Conservation (phyloP, 2,797 vertebrate genomes). For the Danio kyathit region DNA sequence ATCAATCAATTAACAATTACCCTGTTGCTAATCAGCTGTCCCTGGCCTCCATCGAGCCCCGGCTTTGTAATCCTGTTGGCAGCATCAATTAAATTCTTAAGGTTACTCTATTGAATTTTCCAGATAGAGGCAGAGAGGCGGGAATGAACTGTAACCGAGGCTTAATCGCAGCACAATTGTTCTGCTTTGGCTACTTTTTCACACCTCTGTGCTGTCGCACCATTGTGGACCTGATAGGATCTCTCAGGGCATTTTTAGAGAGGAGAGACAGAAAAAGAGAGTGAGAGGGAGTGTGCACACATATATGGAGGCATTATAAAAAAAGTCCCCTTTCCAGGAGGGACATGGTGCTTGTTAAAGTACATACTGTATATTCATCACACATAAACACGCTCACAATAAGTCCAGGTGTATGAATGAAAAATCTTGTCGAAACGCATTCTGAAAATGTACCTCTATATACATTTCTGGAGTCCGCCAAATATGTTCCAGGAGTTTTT, state of each 20-base stretch:
- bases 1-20: slow-evolving; percentile 87
- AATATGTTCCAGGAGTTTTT: too few species aligned
- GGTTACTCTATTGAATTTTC: slow-evolving; percentile 88
- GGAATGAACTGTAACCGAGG: slow-evolving; percentile 77
- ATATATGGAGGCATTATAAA: slow-evolving; percentile 36
- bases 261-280: slow-evolving; percentile 40
- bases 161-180: slow-evolving; percentile 69
- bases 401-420: background rate
- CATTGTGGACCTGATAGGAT: slow-evolving; percentile 57
- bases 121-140: slow-evolving; percentile 71
- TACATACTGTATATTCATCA: slow-evolving; percentile 23
- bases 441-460: too few species aligned
- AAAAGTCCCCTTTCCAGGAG: background rate
- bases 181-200: slow-evolving; percentile 62
- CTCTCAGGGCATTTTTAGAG: slow-evolving; percentile 45
- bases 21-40: slow-evolving; percentile 86
- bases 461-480: too few species aligned
- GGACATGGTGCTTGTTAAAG: slow-evolving; percentile 16
- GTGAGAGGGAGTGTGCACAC: slow-evolving; percentile 32
- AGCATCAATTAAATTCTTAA: slow-evolving; percentile 88
- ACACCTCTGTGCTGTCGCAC: slow-evolving; percentile 49
- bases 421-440: background rate
- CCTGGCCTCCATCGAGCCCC: slow-evolving; percentile 71
- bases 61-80: slow-evolving; percentile 81
- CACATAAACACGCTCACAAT: background rate